Conservation (phyloP, 2,888 invertebrate species). For the Nephrotoma appendiculata region DNA sequence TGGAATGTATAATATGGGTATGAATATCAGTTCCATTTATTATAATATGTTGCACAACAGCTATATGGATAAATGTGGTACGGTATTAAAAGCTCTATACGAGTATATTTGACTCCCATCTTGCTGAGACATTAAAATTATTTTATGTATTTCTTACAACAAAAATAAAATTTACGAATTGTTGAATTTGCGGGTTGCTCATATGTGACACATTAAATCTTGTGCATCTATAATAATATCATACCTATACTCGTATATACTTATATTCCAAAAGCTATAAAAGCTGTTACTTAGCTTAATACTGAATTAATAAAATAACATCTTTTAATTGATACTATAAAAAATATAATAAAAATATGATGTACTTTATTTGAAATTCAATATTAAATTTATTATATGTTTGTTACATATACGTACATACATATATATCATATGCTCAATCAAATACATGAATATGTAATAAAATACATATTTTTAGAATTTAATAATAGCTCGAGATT, state of each 20-base stretch:
- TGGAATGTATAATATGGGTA: no score
- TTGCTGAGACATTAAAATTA: neutral
- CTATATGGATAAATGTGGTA: neutral
- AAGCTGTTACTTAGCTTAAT: neutral
- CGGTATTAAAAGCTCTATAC: neutral
- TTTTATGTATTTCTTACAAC: neutral
- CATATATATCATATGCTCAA: neutral
- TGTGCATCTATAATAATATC: no score
- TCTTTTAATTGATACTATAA: neutral
- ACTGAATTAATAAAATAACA: neutral
- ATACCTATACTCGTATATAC: neutral
- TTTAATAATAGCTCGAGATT: neutral
- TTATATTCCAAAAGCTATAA: neutral
- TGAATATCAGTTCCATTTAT: no score
- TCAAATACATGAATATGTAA: neutral
- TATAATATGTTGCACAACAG: neutral
- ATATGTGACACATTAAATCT: no score
- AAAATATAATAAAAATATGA: neutral
- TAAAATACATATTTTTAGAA: neutral
- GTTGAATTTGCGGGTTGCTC: neutral
- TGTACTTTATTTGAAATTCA: neutral
- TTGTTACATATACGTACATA: neutral
- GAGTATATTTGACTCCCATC: neutral
- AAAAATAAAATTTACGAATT: no score
- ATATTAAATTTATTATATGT: neutral